Conservation (phyloP, 2,113 vertebrate genomes). For the Meles meles region DNA sequence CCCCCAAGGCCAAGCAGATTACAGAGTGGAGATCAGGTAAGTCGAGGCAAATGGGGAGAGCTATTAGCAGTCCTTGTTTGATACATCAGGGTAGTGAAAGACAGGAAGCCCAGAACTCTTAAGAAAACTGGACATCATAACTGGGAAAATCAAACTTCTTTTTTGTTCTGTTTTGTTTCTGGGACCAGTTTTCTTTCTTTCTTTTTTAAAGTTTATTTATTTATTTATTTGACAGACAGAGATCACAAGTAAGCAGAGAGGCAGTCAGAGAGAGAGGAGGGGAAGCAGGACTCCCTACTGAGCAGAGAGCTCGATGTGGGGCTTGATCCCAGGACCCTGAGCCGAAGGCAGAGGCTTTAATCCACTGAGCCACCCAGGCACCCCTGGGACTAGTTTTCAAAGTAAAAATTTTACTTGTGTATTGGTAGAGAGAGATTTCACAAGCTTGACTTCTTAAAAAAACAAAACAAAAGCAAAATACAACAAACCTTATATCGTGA, state of each 20-base stretch:
- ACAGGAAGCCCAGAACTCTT: neutral
- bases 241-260: no score
- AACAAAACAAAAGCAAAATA: neutral
- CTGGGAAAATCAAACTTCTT: neutral
- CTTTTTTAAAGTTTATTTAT: no score
- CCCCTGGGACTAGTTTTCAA: neutral
- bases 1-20: neutral
- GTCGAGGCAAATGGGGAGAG: neutral
- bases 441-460: neutral
- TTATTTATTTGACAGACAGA: no score
- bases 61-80: neutral
- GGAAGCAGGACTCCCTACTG: no score
- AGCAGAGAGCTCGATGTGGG: no score
- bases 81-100: neutral
- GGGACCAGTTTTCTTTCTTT: neutral
- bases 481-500: neutral
- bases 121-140: neutral
- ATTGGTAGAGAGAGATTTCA: conserved; percentile 22
- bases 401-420: conserved; percentile 26
- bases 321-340: no score
- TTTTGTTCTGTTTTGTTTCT: neutral
- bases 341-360: no score
- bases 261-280: no score
- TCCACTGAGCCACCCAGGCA: no score
- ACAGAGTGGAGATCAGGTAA: neutral